phyloP scores from a whole-genome alignment of 1,140 invertebrate genomes.

The Drosophila funebris region DNA sequence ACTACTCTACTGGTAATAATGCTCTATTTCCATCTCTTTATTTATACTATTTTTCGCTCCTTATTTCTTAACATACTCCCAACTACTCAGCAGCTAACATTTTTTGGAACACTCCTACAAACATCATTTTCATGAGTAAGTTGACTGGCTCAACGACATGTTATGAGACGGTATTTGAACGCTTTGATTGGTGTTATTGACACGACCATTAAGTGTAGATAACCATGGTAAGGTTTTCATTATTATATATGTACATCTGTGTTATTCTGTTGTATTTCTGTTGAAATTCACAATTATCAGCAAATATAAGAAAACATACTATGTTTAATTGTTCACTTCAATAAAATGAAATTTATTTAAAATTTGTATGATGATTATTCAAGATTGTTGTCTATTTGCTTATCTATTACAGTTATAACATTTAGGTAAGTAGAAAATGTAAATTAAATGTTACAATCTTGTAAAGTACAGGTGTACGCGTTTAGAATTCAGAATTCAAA shows the following conservation, averaged over 20 bases:
- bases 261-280: neutral
- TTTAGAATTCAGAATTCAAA: slow-evolving; percentile 10
- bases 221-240: neutral
- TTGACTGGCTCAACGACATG: slow-evolving; percentile 28
- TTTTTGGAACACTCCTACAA: slow-evolving; percentile 39
- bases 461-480: slow-evolving; percentile 30
- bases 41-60: neutral
- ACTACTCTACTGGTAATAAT: too few species aligned
- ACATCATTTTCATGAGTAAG: slow-evolving; percentile 23
- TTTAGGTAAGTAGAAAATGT: slow-evolving; percentile 49
- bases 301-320: neutral
- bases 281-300: neutral
- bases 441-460: slow-evolving; percentile 23
- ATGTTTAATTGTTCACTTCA: slow-evolving; percentile 21
- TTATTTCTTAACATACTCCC: neutral
- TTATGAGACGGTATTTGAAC: slow-evolving; percentile 52
- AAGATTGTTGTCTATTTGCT: slow-evolving; percentile 31
- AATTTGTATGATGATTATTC: slow-evolving; percentile 41
- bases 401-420: slow-evolving; percentile 17
- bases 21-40: neutral
- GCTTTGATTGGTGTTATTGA: slow-evolving; percentile 67
- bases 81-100: neutral
- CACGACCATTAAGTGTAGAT: slow-evolving; percentile 35
- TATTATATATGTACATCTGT: neutral
- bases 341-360: slow-evolving; percentile 44